These are phyloP conservation scores for Mirounga angustirostris DNA, from an alignment of 2,113 vertebrate species.

Conservation along the genomic window DNA sequence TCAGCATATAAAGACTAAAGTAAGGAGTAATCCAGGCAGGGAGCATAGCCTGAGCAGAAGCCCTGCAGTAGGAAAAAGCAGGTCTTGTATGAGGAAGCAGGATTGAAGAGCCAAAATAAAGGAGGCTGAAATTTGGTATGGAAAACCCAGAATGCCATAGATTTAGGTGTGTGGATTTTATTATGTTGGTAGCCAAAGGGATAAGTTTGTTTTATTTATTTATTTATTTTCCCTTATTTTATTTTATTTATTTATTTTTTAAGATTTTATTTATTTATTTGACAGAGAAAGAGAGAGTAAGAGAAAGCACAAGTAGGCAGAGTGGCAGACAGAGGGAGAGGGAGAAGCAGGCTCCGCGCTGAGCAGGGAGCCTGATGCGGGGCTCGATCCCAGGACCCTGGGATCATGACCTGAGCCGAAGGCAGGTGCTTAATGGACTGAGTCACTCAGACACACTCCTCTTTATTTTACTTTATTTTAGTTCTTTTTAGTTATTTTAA, in stretches of 20 bases:
- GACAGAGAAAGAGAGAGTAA: too few species aligned
- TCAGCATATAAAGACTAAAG: background rate
- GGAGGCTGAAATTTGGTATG: background rate
- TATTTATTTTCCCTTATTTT: too few species aligned
- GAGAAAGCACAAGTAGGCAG: too few species aligned
- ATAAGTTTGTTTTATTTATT: background rate
- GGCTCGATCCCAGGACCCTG: too few species aligned
- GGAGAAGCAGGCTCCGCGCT: too few species aligned
- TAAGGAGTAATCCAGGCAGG: too few species aligned
- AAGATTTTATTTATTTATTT: background rate
- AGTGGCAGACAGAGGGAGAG: too few species aligned
- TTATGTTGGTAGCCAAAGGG: background rate
- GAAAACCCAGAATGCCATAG: background rate
- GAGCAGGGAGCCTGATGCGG: too few species aligned
- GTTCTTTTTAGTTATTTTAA: background rate
- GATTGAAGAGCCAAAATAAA: background rate
- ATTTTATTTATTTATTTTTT: too few species aligned
- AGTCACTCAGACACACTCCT: too few species aligned
- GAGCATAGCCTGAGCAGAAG: background rate
- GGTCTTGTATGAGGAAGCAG: background rate
- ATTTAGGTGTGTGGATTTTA: background rate
- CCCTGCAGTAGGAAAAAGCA: accelerated
- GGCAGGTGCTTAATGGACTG: too few species aligned
- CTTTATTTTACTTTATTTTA: background rate
- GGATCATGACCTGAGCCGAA: too few species aligned